Percentiles rank a stretch among this genome's conserved stretches.
These are phyloP conservation scores for Girardia tigrina DNA, from an alignment of 2,888 invertebrate species.

Conservation along the genomic window DNA sequence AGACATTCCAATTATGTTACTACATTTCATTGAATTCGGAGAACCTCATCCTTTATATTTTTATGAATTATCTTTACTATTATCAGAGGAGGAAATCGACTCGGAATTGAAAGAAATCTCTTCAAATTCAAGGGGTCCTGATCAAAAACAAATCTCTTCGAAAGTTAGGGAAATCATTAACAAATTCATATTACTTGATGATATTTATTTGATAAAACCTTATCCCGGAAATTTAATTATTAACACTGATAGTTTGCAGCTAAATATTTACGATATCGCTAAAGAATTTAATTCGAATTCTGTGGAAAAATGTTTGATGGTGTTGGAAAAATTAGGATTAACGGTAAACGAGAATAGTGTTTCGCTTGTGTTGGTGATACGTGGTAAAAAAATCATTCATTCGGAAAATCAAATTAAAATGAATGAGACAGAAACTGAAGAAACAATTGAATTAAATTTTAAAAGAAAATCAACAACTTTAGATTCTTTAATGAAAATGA, in stretches of 20 bases:
- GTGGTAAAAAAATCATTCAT: background rate
- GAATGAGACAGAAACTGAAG: background rate
- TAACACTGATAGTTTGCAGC: background rate
- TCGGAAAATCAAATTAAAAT: background rate
- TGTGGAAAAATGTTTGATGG: background rate
- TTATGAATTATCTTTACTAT: background rate
- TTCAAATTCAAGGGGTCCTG: background rate
- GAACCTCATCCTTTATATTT: constrained; percentile 4
- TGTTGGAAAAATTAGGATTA: background rate
- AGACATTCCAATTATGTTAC: background rate
- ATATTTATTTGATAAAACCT: background rate
- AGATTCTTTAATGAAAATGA: background rate
- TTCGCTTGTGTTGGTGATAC: background rate
- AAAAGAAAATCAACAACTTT: background rate
- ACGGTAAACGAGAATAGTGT: background rate
- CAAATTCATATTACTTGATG: background rate
- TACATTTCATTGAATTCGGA: background rate
- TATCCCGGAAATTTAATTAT: background rate
- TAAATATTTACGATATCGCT: background rate
- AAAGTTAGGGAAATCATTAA: background rate
- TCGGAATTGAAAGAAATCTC: background rate
- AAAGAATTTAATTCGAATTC: background rate
- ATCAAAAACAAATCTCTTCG: background rate
- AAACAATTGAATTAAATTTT: background rate
- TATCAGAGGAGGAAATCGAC: background rate